phyloP scores from a whole-genome alignment of 2,888 invertebrate genomes.

The Sminthurides aquaticus region DNA sequence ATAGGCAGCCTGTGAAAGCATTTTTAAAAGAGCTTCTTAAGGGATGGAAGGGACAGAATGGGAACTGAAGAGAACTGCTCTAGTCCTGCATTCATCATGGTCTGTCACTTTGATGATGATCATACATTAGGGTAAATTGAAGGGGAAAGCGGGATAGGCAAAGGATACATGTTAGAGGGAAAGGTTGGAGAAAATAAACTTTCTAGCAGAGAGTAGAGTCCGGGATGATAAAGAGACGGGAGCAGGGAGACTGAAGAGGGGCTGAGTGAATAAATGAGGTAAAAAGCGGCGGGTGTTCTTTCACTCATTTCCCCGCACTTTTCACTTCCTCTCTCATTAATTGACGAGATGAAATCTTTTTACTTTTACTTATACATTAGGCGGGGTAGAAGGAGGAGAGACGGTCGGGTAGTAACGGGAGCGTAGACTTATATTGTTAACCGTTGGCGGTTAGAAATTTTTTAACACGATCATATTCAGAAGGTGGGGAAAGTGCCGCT shows the following conservation, averaged over 20 bases:
- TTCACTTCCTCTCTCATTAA: neutral
- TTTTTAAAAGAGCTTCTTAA: too few relatives aligned
- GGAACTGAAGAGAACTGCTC: too few relatives aligned
- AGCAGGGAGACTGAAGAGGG: too few relatives aligned
- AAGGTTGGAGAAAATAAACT: too few relatives aligned
- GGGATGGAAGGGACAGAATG: too few relatives aligned
- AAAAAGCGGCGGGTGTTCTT: neutral
- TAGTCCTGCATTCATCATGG: neutral
- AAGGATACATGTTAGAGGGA: neutral
- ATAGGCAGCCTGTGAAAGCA: too few relatives aligned
- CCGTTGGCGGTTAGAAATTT: too few relatives aligned
- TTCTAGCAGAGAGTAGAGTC: too few relatives aligned
- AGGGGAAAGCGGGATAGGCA: neutral
- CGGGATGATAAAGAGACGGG: too few relatives aligned
- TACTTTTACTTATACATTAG: neutral
- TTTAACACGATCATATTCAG: neutral
- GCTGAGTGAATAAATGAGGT: neutral
- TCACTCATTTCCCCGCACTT: neutral
- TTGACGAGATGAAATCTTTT: neutral
- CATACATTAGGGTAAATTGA: neutral
- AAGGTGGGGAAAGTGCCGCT: neutral
- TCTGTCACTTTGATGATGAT: neutral
- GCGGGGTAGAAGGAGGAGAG: too few relatives aligned
- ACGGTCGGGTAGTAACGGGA: too few relatives aligned
- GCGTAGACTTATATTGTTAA: too few relatives aligned